Base-by-base conservation (phyloP, 2,797 vertebrate genomes). In the Xenops minutus region DNA sequence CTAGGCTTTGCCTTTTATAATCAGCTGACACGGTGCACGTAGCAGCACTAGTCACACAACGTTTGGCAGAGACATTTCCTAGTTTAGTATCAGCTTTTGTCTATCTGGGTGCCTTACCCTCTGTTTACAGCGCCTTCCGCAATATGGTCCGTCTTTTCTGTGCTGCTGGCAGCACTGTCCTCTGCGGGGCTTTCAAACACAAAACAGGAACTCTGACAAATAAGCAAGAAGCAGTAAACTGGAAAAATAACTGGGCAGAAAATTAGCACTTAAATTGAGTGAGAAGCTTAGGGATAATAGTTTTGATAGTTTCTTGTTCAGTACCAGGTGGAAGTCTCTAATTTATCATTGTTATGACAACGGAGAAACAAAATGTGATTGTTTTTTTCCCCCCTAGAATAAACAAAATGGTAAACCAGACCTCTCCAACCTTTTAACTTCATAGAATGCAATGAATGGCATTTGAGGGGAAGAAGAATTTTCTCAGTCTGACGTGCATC, bases 31-130 rank as follows among this genome's bases (percentile, higher is more conserved):
- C 2, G 32, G 62, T 64, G 81, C 73, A 29, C 61, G 34, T 34
- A 71, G 64, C 78, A 77, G 89, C 82, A n/a, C 39, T 13, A 44
- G 73, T 87, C 92, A 36, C 75, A 12, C 61, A 64, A 10, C 78
- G 55, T 36, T 86, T 93, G 86, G 73, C 84, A 95, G 92, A 92
- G 92, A 73, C 92, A 82, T 95, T 97, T 81, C 88, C 93, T 96
- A 94, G 95, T 94, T 97, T 88, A 96, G 92, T 84, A 93, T 95
- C 93, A 29, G 79, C 63, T 91, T 80, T 88, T 73, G 87, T 58
- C 73, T 75, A 2, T 85, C 75, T 81, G 77, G 41, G 56, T 71
- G 79, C 49, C 59, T 71, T 63, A 13, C 36, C 73, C 72, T 74
- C 56, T 54, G 62, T 41, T 85, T 73, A 64, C 76, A 80, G 68